phyloP scores from a whole-genome alignment of 2,797 vertebrate species.

The Loriculus beryllinus region DNA sequence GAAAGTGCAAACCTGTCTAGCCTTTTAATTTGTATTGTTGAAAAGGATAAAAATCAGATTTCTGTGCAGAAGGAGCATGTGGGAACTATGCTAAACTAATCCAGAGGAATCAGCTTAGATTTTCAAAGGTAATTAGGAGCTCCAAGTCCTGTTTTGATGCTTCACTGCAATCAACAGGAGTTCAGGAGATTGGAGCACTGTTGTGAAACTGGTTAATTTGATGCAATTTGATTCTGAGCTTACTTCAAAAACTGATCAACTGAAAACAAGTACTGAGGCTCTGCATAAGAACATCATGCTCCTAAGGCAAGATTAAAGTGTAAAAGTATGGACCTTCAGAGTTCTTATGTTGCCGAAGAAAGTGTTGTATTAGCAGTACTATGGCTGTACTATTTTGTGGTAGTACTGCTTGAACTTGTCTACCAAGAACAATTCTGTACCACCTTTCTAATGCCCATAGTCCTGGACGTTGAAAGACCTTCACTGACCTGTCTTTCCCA shows the following conservation, averaged over 20 bases:
- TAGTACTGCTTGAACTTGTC: not conserved
- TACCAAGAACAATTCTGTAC: not conserved
- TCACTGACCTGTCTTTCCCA: not conserved
- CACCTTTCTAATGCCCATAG: not conserved
- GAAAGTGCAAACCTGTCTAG: not conserved
- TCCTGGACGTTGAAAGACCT: not conserved
- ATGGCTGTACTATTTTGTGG: not conserved
- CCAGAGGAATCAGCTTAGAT: not conserved
- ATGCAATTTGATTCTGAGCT: not conserved
- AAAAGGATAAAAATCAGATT: not conserved
- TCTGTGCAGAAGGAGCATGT: not conserved
- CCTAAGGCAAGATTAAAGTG: not conserved
- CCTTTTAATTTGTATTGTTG: not conserved
- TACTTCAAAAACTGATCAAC: slow-evolving; percentile 14
- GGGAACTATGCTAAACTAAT: not conserved
- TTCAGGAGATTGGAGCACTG: not conserved
- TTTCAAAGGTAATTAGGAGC: slow-evolving; percentile 15
- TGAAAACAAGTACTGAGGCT: not conserved
- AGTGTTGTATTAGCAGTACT: not conserved
- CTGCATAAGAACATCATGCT: not conserved
- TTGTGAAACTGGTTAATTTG: slow-evolving; percentile 34
- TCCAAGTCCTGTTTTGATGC: not conserved
- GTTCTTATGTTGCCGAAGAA: not conserved
- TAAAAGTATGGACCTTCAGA: not conserved
- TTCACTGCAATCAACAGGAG: not conserved